Evolutionary conservation across 2,113 vertebrate genomes (phyloP), one percentile per base, ranked within the genome.

Genomic region (Platysternon megacephalum): DNA sequence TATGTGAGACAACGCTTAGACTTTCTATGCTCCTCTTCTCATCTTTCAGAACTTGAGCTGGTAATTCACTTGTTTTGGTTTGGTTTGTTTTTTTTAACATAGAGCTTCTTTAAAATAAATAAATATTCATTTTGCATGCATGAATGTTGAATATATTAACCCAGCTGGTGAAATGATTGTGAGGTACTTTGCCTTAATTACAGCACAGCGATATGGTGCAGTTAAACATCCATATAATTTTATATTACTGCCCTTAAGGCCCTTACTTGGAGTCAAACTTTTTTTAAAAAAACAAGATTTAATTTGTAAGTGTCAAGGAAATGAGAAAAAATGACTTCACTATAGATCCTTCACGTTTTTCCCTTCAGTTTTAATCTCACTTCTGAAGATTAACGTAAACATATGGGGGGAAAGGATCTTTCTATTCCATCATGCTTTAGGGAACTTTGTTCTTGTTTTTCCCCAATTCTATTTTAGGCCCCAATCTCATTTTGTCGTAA

Each of bases 201-300:
- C 48, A 85, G 22, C 65, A 95, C 68, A 84, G 83, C 9, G 82
- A 97, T 91, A 96, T 13, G 76, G 79, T 85, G 82, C n/a, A 91
- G 82, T 93, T 97, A 96, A 97, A 89, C 95, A 96, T 74, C 96
- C 95, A 88, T 92, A 94, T 92, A 96, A 96, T 95, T 96, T 93
- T 95, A 84, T 82, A 94, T 87, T 95, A 79, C 93, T 91, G 88
- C 91, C 95, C 94, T 94, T 55, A 95, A 95, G 90, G 88, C 79
- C 28, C n/a, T 83, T 96, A 83, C 87, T 94, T 95, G 52, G 94
- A 96, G 82, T 84, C 86, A 91, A 93, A 55, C 53, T 94, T 93
- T 94, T 81, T 48, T 92, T 94, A 5, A 5, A 51, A 91, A 95
- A 49, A 61, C 29, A 88, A 92, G 39, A 90, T 51, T 94, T 97